A percentile compares a stretch with the other conserved stretches of the same genome.
Evolutionary conservation across 23 tunicate genomes (phyloP).

Genomic region (Clavelina lepadiformis): DNA sequence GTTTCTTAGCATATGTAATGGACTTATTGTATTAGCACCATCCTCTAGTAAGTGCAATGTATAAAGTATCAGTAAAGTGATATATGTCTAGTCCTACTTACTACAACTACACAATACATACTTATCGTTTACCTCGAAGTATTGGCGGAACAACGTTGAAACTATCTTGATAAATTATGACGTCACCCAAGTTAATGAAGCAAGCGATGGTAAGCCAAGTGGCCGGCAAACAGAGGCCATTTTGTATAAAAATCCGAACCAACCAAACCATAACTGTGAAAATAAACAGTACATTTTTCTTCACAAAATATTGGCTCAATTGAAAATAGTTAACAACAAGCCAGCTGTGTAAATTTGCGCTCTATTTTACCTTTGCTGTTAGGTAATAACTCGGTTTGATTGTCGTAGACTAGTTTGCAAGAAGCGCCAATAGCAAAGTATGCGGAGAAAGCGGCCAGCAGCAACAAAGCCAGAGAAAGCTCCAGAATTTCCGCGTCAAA

Average conservation of each 20-base stretch:
- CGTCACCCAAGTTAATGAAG: constrained; percentile 30
- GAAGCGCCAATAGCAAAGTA: constrained; percentile 51
- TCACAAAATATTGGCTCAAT: too few relatives aligned
- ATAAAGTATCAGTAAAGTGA: too few relatives aligned
- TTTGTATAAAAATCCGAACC: constrained; percentile 47
- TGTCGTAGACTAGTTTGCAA: constrained; percentile 43
- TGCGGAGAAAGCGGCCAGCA: constrained; percentile 14
- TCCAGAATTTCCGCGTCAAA: constrained; percentile 68
- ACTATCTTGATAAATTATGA: constrained; percentile 48
- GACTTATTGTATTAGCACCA: too few relatives aligned
- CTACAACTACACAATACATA: too few relatives aligned
- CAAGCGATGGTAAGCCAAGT: constrained; percentile 55
- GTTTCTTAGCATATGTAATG: too few relatives aligned
- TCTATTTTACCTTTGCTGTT: not conserved
- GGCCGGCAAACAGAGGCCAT: constrained; percentile 41
- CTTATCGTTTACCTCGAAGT: constrained; percentile 46
- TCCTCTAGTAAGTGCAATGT: too few relatives aligned
- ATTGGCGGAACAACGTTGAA: constrained; percentile 29
- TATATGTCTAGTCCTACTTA: too few relatives aligned
- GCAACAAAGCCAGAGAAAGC: constrained; percentile 32
- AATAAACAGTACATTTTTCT: not conserved
- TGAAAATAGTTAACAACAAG: too few relatives aligned
- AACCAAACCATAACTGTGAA: constrained; percentile 32
- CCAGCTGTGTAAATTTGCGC: too few relatives aligned
- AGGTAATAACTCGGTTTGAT: not conserved